These are phyloP conservation scores for Sorex araneus DNA, from an alignment of 2,113 vertebrate species.

Conservation along the genomic window DNA sequence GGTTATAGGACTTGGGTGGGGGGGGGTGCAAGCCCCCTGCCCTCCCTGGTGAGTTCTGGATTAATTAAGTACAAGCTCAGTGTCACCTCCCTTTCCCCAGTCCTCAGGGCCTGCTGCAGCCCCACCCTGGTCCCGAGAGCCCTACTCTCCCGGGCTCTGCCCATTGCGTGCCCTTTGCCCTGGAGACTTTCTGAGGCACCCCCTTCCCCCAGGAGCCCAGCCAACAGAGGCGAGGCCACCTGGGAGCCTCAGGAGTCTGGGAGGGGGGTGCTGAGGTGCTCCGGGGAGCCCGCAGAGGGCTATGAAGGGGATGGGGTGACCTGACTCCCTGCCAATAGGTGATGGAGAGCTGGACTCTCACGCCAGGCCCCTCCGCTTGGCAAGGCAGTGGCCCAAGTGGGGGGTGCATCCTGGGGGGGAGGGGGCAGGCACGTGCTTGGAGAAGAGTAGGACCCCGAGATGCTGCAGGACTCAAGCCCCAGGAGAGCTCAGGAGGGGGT, in stretches of 20 bases:
- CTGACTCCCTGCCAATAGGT: not conserved
- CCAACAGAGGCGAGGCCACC: constrained; percentile 21
- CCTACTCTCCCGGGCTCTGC: constrained; percentile 35
- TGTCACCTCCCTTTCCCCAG: not conserved
- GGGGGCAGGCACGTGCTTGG: not conserved
- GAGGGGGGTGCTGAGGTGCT: not conserved
- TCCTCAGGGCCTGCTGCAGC: constrained; percentile 27
- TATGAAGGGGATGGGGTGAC: not conserved
- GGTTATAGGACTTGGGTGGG: not conserved
- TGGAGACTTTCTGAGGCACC: constrained; percentile 54
- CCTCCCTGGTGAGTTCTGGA: not conserved
- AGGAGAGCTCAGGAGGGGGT: not conserved
- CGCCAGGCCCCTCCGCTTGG: not conserved
- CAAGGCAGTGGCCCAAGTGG: not conserved
- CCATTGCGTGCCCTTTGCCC: constrained; percentile 53
- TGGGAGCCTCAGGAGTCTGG: constrained; percentile 40
- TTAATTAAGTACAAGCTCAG: constrained; percentile 60
- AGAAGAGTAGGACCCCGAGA: not conserved
- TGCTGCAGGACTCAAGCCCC: not conserved
- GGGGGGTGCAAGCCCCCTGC: not conserved
- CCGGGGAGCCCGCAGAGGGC: not conserved
- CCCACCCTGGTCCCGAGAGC: not conserved
- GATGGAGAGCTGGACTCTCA: not conserved
- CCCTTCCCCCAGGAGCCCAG: not conserved
- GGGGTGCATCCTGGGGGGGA: not conserved